These are phyloP conservation scores for Brachypterus glaber DNA, from an alignment of 2,888 invertebrate species.

Conservation along the genomic window DNA sequence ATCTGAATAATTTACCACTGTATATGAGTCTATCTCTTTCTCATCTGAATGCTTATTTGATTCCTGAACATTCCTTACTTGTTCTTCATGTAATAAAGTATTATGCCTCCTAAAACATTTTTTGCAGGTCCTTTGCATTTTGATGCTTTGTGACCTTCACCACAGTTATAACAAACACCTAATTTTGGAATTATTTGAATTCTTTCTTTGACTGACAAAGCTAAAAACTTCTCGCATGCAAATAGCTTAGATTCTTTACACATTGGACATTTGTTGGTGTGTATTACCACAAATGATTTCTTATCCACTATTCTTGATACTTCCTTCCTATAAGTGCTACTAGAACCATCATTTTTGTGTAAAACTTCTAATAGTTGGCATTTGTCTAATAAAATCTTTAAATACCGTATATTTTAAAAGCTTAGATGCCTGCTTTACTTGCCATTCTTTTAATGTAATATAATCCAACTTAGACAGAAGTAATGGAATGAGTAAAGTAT, in stretches of 20 bases:
- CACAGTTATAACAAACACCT: background rate
- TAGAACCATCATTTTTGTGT: too few species aligned
- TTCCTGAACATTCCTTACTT: background rate
- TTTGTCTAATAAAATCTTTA: conserved; percentile 1
- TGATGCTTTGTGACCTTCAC: background rate
- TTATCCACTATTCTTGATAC: too few species aligned
- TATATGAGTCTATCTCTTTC: too few species aligned
- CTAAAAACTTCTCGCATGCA: background rate
- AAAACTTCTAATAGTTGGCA: conserved; percentile 5
- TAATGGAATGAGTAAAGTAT: conserved; percentile 4
- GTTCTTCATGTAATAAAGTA: conserved; percentile 2
- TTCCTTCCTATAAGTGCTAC: too few species aligned
- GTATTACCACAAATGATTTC: too few species aligned
- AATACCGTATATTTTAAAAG: background rate
- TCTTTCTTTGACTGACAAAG: background rate
- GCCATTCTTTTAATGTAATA: conserved; percentile 3
- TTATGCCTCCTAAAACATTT: conserved; percentile 3
- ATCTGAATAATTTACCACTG: too few species aligned
- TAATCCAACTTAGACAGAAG: conserved; percentile 5
- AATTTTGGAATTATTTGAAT: background rate
- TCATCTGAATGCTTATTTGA: background rate
- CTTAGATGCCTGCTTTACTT: background rate
- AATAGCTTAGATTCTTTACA: background rate
- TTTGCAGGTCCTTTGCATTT: background rate
- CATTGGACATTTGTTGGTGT: too few species aligned